Evolutionary conservation across 2,888 invertebrate species (phyloP), one percentile per base, ranked within the genome.

Genomic region (Nephrotoma guestfalica): DNA sequence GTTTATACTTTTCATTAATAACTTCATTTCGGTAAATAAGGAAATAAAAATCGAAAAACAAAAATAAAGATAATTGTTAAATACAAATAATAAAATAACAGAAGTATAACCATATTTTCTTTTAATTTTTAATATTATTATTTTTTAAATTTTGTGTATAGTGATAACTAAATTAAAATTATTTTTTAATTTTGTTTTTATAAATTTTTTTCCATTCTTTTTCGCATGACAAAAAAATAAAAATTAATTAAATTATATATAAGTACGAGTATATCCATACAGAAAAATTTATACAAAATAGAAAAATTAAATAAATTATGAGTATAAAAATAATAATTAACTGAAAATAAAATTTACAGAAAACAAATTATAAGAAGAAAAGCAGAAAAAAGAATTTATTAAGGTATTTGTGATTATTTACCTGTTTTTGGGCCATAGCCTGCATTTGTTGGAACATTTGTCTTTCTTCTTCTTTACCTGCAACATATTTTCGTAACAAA

Each of bases 381-480:
- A 84, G 41, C 42, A 84, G 42, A 42, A 43, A 85, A 85, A 41
- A 85, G 30, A 43, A 83, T 57, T 45, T 57, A 15, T 86, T 13
- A 87, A 86, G 40, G 9, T 83, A 41, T 84, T 9, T 3, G 30
- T 45, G 45, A 86, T 51, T 15, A 45, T 30, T 84, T 94, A 97
- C 97, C 97, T 97, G 97, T 94, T 97, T 97, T 92, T 97, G 97
- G 90, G 97, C 97, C 96, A 97, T 96, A 89, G 97, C 96, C 92
- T 97, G 97, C 97, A 97, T 97, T 93, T 97, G 97, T 93, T 97
- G 97, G 93, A 97, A 96, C 97, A 97, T 97, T 93, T 96, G 96
- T 89, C 97, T 94, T 93, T 97, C 97, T 93, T 97, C 97, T 93
- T 97, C 97, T 94, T 97, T 97, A 92, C 97, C 97, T 97, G 94